Conservation (phyloP, 2,113 vertebrate genomes). For the Paracanthobrama guichenoti region DNA sequence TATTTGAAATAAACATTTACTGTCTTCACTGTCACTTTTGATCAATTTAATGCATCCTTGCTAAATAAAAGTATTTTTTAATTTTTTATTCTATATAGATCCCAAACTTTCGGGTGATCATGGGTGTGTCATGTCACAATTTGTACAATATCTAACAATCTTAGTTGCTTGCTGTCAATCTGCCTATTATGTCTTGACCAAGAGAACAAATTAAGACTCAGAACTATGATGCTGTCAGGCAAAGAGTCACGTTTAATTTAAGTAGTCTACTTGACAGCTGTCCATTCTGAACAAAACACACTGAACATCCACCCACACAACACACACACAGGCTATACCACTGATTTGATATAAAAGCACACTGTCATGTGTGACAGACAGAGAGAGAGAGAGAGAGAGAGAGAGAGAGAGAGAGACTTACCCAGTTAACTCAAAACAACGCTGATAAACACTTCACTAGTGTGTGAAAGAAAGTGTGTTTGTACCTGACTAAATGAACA, state of each 20-base stretch:
- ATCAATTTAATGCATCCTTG: too few species aligned
- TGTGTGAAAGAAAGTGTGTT: neutral
- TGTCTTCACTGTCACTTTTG: neutral
- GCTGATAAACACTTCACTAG: constrained; percentile 1
- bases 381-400: neutral
- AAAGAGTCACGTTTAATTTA: constrained; percentile 28
- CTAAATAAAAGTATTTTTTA: neutral
- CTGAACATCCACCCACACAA: constrained; percentile 18
- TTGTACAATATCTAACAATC: neutral
- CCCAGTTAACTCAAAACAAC: neutral
- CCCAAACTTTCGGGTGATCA: neutral
- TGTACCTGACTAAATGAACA: constrained; percentile 7
- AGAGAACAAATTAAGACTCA: neutral
- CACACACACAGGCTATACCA: constrained; percentile 13
- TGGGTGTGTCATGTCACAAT: neutral
- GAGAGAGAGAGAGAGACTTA: neutral
- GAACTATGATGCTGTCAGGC: constrained; percentile 10
- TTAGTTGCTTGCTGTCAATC: neutral
- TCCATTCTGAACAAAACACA: constrained; percentile 25
- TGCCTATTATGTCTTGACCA: neutral
- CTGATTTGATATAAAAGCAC: constrained; percentile 21
- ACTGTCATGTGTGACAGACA: neutral
- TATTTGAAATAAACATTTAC: neutral
- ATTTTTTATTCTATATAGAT: neutral
- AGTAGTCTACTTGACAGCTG: constrained; percentile 27